Evolutionary conservation across 2,113 vertebrate genomes (phyloP), one percentile per base, ranked within the genome.

Genomic region (Mystacornis crossleyi): DNA sequence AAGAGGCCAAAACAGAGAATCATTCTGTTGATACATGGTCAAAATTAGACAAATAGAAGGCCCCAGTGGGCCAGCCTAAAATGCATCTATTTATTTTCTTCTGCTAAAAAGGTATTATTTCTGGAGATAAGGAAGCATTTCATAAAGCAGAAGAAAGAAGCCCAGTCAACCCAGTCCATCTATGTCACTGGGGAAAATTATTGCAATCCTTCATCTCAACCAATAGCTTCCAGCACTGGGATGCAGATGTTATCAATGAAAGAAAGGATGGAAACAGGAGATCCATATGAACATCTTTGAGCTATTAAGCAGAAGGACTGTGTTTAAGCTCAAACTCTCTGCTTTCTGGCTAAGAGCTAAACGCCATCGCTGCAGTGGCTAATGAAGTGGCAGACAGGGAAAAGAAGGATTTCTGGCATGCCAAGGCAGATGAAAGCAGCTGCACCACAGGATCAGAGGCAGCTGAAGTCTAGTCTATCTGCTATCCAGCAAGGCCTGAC

Each of bases 111-210:
- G 33, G 57, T 79, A 75, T 91, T 93, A 79, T 75, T 93, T 91
- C 87, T 82, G 48, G 24, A 93, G 48, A 82, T 71, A 96, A 93
- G 87, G 78, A 96, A 95, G 62, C n/a, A 72, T 96, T 94, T 94
- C 73, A 87, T 85, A 47, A 93, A 79, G 53, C 17, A 43, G 16
- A 90, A 94, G 84, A 89, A 89, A 87, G 65, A 62, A 66, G 28
- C 10, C 34, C 17, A 36, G 34, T 62, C 11, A 9, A 74, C 17
- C 38, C 47, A 71, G 55, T 84, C 50, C 23, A 51, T 87, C 65
- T 75, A 10, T 40, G 70, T 94, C 28, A 2, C n/a, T 25, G 23
- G 4, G 12, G 8, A 34, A 58, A 85, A 88, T 85, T 8, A 87
- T 67, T 87, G 72, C 61, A 90, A 69, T 85, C 31, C 57, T 65